Evolutionary conservation across 1,140 invertebrate genomes (phyloP).

Genomic region (Phortica variegata): DNA sequence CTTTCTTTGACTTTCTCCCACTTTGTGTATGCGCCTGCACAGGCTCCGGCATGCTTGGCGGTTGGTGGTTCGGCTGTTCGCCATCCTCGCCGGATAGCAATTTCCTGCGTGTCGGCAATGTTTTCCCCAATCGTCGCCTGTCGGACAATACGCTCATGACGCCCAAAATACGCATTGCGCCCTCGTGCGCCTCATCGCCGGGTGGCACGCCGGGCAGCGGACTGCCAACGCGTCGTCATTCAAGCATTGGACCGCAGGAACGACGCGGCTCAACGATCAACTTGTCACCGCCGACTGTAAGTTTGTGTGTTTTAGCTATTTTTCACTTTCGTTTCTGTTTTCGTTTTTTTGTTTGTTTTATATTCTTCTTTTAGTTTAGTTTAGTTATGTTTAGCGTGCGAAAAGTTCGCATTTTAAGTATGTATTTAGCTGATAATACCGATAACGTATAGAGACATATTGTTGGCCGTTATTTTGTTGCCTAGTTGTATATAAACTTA

Average conservation of each 20-base stretch:
- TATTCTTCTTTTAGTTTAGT: slow-evolving; percentile 1
- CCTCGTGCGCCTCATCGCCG: slow-evolving; percentile 82
- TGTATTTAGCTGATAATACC: no score
- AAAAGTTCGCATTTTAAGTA: no score
- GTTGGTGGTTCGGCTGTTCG: slow-evolving; percentile 72
- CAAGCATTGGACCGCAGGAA: slow-evolving; percentile 85
- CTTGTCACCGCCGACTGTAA: slow-evolving; percentile 83
- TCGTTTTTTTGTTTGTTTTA: not conserved
- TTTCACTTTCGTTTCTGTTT: slow-evolving; percentile 9
- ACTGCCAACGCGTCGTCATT: slow-evolving; percentile 81
- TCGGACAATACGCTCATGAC: slow-evolving; percentile 91
- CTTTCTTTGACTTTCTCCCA: no score
- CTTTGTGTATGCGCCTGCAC: slow-evolving; percentile 4
- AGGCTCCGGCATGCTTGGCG: slow-evolving; percentile 66
- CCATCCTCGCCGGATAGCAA: slow-evolving; percentile 81
- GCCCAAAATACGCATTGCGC: slow-evolving; percentile 80
- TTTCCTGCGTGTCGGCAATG: slow-evolving; percentile 78
- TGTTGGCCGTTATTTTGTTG: slow-evolving; percentile 10
- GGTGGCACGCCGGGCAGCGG: slow-evolving; percentile 79
- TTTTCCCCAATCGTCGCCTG: slow-evolving; percentile 77
- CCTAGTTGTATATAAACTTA: no score
- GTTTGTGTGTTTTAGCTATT: slow-evolving; percentile 43
- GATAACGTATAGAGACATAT: no score
- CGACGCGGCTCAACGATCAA: slow-evolving; percentile 80
- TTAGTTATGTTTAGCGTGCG: slow-evolving; percentile 4